phyloP scores from a whole-genome alignment of 2,888 invertebrate species.

The Ametastegia equiseti region DNA sequence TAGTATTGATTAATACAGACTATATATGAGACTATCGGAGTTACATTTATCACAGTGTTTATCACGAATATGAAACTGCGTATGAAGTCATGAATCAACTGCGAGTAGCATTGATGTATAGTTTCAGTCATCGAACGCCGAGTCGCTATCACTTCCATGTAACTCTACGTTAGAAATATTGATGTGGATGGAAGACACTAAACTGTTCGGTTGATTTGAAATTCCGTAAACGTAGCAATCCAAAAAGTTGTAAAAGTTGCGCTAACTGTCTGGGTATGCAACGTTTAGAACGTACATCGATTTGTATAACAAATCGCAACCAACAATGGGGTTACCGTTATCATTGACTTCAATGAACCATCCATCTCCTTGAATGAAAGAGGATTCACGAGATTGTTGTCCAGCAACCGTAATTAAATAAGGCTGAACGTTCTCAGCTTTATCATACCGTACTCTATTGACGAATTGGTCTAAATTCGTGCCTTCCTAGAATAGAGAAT shows the following conservation, averaged over 20 bases:
- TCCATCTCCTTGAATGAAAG: constrained; percentile 1
- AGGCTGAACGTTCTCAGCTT: neutral
- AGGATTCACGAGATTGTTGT: neutral
- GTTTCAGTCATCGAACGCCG: neutral
- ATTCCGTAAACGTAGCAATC: neutral
- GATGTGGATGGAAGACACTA: neutral
- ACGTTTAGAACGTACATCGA: neutral
- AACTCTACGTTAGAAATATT: neutral
- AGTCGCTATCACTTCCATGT: neutral
- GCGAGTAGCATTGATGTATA: no score
- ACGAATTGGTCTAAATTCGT: neutral
- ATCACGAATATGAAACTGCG: no score
- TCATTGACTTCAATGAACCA: neutral
- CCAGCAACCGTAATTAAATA: neutral
- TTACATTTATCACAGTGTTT: no score
- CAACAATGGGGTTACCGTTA: neutral
- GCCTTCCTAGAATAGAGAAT: no score
- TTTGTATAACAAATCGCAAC: neutral
- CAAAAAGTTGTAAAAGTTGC: neutral
- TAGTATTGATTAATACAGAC: no score
- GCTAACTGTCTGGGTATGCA: neutral
- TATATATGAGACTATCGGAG: no score
- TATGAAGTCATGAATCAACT: no score
- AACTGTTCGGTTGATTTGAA: neutral
- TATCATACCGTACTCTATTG: neutral